Evolutionary conservation across 1,140 invertebrate species (phyloP).

Genomic region (Temnothorax curvispinosus): DNA sequence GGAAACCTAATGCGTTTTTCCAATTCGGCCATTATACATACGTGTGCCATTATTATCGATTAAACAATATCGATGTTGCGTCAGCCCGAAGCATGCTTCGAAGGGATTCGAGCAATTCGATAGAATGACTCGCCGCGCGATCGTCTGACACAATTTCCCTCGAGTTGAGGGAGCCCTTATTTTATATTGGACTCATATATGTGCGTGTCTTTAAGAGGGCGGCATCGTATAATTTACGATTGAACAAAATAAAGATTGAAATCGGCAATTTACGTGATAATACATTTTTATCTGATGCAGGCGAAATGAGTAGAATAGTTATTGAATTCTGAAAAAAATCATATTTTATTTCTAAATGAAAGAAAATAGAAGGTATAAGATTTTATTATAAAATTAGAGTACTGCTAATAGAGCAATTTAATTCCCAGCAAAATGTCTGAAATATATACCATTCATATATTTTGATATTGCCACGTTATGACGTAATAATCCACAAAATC

Average conservation of each 20-base stretch:
- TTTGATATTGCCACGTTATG: neutral
- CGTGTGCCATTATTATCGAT: conserved; percentile 53
- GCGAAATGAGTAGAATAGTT: neutral
- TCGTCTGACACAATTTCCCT: neutral
- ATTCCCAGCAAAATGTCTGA: neutral
- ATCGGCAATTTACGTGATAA: neutral
- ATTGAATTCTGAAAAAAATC: neutral
- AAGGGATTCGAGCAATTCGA: neutral
- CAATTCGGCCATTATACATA: conserved; percentile 42
- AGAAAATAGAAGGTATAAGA: neutral
- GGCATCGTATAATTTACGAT: neutral
- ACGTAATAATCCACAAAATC: conserved; percentile 26
- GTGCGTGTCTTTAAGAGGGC: neutral
- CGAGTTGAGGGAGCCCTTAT: too few relatives aligned
- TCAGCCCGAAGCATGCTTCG: neutral
- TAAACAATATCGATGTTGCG: conserved; percentile 34
- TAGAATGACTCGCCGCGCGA: neutral
- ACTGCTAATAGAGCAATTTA: neutral
- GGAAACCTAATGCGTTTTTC: conserved; percentile 70
- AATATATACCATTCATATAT: neutral
- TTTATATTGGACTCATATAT: conserved; percentile 5
- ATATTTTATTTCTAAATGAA: neutral
- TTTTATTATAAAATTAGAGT: neutral
- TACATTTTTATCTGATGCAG: neutral
- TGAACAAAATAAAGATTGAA: conserved; percentile 25